Conservation (phyloP, 2,888 invertebrate species). For the Tenodera sinensis region DNA sequence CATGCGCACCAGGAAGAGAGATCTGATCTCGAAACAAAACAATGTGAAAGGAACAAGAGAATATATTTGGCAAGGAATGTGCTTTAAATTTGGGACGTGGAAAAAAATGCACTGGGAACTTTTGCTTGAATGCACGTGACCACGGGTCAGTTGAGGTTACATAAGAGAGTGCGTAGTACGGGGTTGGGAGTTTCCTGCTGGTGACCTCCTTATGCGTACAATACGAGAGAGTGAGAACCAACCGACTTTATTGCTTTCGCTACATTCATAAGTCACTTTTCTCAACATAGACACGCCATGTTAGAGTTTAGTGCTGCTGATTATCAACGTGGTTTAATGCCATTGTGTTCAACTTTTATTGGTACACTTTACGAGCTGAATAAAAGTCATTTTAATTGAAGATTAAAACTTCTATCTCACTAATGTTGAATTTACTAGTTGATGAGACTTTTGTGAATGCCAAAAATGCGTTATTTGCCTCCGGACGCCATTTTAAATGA, state of each 20-base stretch:
- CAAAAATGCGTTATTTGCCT: too few relatives aligned
- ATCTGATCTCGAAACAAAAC: background rate
- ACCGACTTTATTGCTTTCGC: background rate
- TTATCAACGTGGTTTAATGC: background rate
- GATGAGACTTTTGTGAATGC: too few relatives aligned
- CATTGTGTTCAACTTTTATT: background rate
- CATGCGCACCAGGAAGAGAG: background rate
- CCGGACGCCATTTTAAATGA: too few relatives aligned
- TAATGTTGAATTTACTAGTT: too few relatives aligned
- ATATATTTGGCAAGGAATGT: background rate
- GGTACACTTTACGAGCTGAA: background rate
- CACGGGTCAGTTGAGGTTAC: background rate
- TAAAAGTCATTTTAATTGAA: background rate
- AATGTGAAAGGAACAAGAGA: background rate
- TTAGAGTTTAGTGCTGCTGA: background rate
- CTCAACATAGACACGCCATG: background rate
- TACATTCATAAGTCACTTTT: background rate
- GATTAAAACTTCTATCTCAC: too few relatives aligned
- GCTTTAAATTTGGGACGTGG: background rate
- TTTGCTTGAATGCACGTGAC: background rate
- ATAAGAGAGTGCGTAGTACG: background rate
- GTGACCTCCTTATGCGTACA: background rate
- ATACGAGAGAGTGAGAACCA: background rate
- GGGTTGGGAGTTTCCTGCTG: background rate
- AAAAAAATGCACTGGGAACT: background rate